Conservation (phyloP, 1,140 invertebrate species). For the Agraylea sexmaculata region DNA sequence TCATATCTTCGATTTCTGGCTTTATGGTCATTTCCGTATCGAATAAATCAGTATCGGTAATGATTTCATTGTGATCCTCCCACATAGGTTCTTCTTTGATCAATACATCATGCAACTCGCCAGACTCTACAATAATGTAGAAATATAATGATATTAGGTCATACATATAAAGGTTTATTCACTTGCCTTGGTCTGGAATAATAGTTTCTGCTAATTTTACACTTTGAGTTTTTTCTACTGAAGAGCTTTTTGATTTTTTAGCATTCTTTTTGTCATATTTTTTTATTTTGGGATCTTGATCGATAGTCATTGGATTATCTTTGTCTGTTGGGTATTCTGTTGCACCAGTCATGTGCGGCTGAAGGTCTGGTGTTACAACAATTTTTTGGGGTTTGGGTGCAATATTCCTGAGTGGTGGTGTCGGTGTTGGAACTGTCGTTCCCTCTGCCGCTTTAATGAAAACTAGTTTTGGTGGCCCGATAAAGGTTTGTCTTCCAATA, state of each 20-base stretch:
- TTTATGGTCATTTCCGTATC: slow-evolving; percentile 43
- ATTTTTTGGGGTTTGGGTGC: slow-evolving; percentile 36
- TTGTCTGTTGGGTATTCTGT: slow-evolving; percentile 9
- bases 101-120: slow-evolving; percentile 32
- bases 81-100: slow-evolving; percentile 61
- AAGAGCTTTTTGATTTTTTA: slow-evolving; percentile 32
- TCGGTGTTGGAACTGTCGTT: too few relatives aligned
- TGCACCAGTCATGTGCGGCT: slow-evolving; percentile 12
- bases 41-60: slow-evolving; percentile 32
- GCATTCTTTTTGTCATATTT: slow-evolving; percentile 32
- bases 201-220: slow-evolving; percentile 28
- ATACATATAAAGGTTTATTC: slow-evolving; percentile 12
- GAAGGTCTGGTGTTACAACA: slow-evolving; percentile 25
- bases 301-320: slow-evolving; percentile 8
- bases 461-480: slow-evolving; percentile 37
- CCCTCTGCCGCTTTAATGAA: slow-evolving; percentile 39
- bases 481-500: slow-evolving; percentile 34
- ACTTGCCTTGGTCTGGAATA: slow-evolving; percentile 22
- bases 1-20: slow-evolving; percentile 34
- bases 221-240: slow-evolving; percentile 16
- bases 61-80: slow-evolving; percentile 41
- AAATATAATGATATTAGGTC: slow-evolving; percentile 2
- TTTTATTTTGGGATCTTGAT: slow-evolving; percentile 12
- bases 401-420: slow-evolving; percentile 26
- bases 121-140: not conserved